Percentiles rank a stretch among this genome's conserved stretches.
Conservation (phyloP, 2,888 invertebrate genomes). For the Syrphus vitripennis region DNA sequence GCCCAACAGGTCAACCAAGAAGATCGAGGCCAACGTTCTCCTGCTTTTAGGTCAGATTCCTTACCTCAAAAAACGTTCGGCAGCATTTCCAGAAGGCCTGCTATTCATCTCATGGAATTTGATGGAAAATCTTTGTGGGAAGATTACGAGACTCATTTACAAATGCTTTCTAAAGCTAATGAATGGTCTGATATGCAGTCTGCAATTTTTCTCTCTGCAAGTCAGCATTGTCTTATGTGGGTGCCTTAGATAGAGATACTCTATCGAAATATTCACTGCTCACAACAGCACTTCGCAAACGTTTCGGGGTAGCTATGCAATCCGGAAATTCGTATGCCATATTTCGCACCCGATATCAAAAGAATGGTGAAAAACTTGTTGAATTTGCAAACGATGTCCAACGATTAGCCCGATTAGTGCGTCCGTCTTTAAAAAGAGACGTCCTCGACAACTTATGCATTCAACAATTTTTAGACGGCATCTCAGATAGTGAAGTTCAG, state of each 20-base stretch:
- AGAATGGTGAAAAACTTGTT: neutral
- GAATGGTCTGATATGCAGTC: neutral
- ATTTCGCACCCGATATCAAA: neutral
- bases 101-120: neutral
- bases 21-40: neutral
- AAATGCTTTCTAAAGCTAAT: neutral
- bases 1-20: neutral
- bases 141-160: neutral
- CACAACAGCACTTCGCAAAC: too few species aligned
- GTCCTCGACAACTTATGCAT: neutral
- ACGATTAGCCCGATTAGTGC: neutral
- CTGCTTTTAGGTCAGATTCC: too few species aligned
- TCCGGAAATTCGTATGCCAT: neutral
- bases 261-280: neutral
- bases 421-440: neutral
- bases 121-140: neutral
- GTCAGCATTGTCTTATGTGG: neutral
- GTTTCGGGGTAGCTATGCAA: neutral
- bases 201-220: neutral
- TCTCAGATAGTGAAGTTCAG: neutral
- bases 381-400: slow-evolving; percentile 2
- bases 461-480: slow-evolving; percentile 4
- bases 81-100: neutral
- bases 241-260: neutral
- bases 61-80: neutral